Evolutionary conservation across 2,888 invertebrate genomes (phyloP).

Genomic region (Aspidiotus rigidus): DNA sequence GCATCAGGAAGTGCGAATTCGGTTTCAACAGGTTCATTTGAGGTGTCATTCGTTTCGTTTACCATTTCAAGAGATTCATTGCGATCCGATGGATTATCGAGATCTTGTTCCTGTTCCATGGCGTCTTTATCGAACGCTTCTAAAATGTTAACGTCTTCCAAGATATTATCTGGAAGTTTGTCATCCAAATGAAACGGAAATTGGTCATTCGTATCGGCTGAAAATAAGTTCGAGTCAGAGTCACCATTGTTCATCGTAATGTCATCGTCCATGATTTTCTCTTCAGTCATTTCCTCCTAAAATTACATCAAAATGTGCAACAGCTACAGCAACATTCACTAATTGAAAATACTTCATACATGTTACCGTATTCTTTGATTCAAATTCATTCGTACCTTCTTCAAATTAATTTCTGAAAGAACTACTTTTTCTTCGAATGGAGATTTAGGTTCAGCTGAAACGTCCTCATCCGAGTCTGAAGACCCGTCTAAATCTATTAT

Average conservation of each 20-base stretch:
- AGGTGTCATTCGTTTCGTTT: background rate
- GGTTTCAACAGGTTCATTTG: background rate
- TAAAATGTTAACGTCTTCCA: background rate
- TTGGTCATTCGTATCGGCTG: slow-evolving; percentile 6
- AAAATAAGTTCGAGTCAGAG: background rate
- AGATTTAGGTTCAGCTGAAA: too few relatives aligned
- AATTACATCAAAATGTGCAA: background rate
- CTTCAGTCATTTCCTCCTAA: slow-evolving; percentile 19
- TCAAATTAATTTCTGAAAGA: too few relatives aligned
- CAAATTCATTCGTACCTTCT: too few relatives aligned
- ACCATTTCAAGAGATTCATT: too few relatives aligned
- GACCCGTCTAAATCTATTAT: too few relatives aligned
- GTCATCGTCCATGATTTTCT: slow-evolving; percentile 21
- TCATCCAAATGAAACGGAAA: slow-evolving; percentile 6
- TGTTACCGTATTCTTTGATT: too few relatives aligned
- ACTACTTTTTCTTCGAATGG: too few relatives aligned
- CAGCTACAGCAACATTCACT: background rate
- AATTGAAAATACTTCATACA: too few relatives aligned
- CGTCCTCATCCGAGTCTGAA: too few relatives aligned
- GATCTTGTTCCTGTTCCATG: background rate
- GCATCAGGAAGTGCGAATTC: slow-evolving; percentile 7
- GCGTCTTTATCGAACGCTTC: too few relatives aligned
- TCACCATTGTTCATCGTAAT: background rate
- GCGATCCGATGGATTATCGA: background rate
- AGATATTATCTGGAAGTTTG: slow-evolving; percentile 10